A percentile compares a stretch with the other conserved stretches of the same genome.
Evolutionary conservation across 2,113 vertebrate species (phyloP).

Genomic region (Anser brachyrhynchus): DNA sequence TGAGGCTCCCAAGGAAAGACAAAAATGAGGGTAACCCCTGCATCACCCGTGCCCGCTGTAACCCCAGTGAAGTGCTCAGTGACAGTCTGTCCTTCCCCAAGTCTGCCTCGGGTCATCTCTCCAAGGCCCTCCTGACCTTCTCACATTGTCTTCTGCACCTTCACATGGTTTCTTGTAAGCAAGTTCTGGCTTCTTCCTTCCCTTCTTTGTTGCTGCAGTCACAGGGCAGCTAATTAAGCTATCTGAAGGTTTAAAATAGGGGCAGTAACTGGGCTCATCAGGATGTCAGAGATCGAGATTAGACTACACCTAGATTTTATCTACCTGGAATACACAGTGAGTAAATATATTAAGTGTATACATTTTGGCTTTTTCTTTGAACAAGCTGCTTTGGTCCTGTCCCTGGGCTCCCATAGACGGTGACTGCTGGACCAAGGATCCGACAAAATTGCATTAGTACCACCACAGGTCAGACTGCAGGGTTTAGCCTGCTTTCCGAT

Average conservation of each 20-base stretch:
- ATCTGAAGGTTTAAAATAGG: neutral
- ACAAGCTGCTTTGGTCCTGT: neutral
- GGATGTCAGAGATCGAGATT: neutral
- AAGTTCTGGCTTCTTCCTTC: neutral
- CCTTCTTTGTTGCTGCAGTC: neutral
- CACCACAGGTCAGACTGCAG: neutral
- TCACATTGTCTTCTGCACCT: fast-evolving
- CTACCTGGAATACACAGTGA: fast-evolving
- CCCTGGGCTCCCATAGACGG: fast-evolving
- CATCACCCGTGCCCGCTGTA: neutral
- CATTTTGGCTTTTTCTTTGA: neutral
- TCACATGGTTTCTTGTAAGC: neutral
- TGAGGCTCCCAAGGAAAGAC: neutral
- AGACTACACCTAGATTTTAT: neutral
- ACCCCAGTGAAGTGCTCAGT: neutral
- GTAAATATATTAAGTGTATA: fast-evolving
- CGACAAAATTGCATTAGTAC: neutral
- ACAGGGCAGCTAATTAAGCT: neutral
- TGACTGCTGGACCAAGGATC: neutral
- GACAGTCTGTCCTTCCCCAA: neutral
- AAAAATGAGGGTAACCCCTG: neutral
- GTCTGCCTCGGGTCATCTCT: neutral
- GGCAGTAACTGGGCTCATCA: neutral
- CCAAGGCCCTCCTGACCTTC: neutral
- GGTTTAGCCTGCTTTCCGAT: neutral